Evolutionary conservation across 2,113 vertebrate species (phyloP).

Genomic region (Mirounga angustirostris): DNA sequence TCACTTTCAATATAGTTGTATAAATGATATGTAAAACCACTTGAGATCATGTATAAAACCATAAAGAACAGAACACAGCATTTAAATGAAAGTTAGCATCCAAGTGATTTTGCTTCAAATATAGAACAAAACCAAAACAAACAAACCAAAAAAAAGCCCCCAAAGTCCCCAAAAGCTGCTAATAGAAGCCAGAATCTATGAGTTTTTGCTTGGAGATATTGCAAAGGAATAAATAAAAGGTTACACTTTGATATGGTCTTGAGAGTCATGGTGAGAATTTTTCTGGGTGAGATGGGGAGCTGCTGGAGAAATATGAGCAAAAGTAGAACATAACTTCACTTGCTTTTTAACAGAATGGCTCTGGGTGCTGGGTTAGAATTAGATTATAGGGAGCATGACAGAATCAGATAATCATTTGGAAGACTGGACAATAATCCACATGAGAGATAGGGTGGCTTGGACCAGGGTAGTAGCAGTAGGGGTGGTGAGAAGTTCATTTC

Average conservation of each 20-base stretch:
- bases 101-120: background rate
- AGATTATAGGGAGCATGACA: background rate
- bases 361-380: background rate
- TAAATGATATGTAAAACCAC: background rate
- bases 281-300: background rate
- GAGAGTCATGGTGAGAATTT: background rate
- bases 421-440: background rate
- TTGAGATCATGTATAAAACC: background rate
- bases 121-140: background rate
- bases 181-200: background rate
- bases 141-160: background rate
- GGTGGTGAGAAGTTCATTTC: background rate
- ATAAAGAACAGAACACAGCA: background rate
- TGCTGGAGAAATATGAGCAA: background rate
- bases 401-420: background rate
- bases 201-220: background rate
- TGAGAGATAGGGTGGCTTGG: background rate
- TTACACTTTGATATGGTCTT: background rate
- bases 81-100: background rate
- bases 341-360: background rate
- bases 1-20: background rate
- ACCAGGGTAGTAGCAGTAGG: background rate
- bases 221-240: background rate
- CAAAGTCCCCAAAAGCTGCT: background rate
- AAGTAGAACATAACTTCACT: background rate